These are phyloP conservation scores for Trachymyrmex septentrionalis DNA, from an alignment of 1,140 invertebrate species.

Conservation along the genomic window DNA sequence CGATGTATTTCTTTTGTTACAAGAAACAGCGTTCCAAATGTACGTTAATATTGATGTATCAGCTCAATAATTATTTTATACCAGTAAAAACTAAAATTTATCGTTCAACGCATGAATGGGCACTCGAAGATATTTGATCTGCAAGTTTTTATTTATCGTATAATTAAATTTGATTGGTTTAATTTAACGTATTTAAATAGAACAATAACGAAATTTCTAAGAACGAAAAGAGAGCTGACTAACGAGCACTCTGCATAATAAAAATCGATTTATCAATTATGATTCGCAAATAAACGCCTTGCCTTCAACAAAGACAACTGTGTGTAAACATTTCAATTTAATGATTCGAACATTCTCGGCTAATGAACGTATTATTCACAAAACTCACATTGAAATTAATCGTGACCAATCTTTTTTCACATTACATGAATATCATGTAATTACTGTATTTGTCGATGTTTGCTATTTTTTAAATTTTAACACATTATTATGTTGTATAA, in stretches of 20 bases:
- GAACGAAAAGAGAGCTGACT: not conserved
- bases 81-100: not conserved
- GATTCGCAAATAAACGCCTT: conserved; percentile 54
- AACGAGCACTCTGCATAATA: conserved; percentile 58
- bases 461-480: not conserved
- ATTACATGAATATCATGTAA: not conserved
- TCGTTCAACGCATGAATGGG: not conserved
- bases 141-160: not conserved
- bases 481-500: not conserved
- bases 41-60: not conserved
- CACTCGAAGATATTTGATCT: not conserved
- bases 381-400: conserved; percentile 12
- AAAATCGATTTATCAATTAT: conserved; percentile 57
- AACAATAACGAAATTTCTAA: not conserved
- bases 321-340: conserved; percentile 55
- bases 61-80: conserved; percentile 5
- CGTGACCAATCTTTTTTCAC: not conserved
- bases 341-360: conserved; percentile 22
- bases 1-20: not conserved
- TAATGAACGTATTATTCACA: conserved; percentile 5
- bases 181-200: conserved; percentile 23
- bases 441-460: not conserved
- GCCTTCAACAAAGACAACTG: conserved; percentile 26
- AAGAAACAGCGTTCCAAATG: not conserved
- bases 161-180: not conserved